Evolutionary conservation across 2,113 vertebrate genomes (phyloP).

Genomic region (Xenopus borealis): DNA sequence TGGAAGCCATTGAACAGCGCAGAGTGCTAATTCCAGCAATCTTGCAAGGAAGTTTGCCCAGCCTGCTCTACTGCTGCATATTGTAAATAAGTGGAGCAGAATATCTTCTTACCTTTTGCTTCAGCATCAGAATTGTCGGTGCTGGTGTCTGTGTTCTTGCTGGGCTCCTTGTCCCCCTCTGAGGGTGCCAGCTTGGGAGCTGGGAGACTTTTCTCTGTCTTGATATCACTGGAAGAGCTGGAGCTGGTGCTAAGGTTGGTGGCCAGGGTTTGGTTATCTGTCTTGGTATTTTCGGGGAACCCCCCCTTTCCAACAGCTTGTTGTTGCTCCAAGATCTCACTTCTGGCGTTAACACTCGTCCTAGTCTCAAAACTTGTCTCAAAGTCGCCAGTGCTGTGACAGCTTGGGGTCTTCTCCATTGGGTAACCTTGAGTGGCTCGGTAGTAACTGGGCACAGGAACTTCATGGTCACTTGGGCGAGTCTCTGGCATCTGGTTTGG

Average conservation of each 20-base stretch:
- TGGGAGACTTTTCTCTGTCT: conserved; percentile 63
- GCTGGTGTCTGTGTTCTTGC: conserved; percentile 73
- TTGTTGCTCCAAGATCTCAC: conserved; percentile 63
- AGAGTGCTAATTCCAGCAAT: conserved; percentile 14
- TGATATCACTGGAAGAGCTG: conserved; percentile 63
- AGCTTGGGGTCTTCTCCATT: conserved; percentile 72
- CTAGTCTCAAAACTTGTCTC: conserved; percentile 76
- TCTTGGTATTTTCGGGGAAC: conserved; percentile 70
- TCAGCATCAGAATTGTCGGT: conserved; percentile 87
- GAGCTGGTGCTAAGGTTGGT: conserved; percentile 28
- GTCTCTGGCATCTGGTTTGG: conserved; percentile 81
- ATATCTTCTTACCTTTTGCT: conserved; percentile 80
- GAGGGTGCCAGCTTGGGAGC: conserved; percentile 62
- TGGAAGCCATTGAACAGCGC: conserved; percentile 21
- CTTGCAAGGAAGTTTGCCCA: conserved; percentile 13
- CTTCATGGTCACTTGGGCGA: conserved; percentile 74
- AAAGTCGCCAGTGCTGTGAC: conserved; percentile 68
- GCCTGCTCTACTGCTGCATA: background rate
- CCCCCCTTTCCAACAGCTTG: conserved; percentile 55
- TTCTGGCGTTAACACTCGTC: conserved; percentile 71
- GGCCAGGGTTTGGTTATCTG: conserved; percentile 56
- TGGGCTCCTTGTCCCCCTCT: conserved; percentile 71
- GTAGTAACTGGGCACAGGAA: conserved; percentile 78
- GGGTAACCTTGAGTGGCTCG: conserved; percentile 76
- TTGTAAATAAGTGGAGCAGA: background rate